Evolutionary conservation across 2,797 vertebrate species (phyloP).

Genomic region (Myiotriccus ornatus): DNA sequence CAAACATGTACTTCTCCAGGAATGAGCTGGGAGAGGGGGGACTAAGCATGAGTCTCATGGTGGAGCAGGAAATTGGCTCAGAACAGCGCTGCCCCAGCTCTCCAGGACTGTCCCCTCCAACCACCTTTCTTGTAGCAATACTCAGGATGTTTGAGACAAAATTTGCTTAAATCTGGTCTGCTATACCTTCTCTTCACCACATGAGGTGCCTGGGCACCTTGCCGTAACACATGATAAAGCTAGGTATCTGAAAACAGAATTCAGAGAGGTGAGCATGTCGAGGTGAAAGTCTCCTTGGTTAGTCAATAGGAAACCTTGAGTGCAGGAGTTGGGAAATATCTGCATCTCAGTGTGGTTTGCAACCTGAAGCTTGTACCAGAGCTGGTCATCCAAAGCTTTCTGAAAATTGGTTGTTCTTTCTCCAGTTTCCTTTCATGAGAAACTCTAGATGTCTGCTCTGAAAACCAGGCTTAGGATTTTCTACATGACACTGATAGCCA

Average conservation of each 20-base stretch:
- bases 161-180: neutral
- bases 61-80: neutral
- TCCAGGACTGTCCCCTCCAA: neutral
- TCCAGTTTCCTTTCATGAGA: neutral
- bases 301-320: neutral
- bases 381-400: neutral
- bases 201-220: neutral
- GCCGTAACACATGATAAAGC: neutral
- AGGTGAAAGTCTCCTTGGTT: neutral
- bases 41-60: neutral
- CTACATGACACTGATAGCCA: neutral
- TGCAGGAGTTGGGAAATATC: neutral
- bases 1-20: neutral
- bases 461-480: neutral
- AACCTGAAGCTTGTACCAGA: neutral
- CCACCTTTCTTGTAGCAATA: neutral
- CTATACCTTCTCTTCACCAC: neutral
- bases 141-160: neutral
- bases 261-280: neutral
- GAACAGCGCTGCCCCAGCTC: neutral
- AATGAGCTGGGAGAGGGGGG: neutral
- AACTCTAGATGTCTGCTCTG: neutral
- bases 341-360: neutral
- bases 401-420: neutral
- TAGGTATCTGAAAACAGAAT: neutral